Base-by-base conservation (phyloP, 2,888 invertebrate genomes). In the Orthosia gracilis region DNA sequence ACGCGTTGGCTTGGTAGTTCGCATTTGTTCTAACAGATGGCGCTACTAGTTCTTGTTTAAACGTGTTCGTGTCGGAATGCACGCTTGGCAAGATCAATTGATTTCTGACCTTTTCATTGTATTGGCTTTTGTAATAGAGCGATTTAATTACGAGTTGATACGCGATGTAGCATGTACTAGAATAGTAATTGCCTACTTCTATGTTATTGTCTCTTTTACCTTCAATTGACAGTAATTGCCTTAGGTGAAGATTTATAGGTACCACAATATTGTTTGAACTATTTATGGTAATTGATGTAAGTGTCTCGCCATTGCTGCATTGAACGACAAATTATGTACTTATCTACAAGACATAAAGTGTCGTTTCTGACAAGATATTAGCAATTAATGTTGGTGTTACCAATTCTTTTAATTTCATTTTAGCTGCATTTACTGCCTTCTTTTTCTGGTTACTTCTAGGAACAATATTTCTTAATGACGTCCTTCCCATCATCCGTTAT, bases 11-110 rank as follows among this genome's bases (percentile, higher is more conserved):
- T 70, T 89, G 73, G 73, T 88, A 91, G 92, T 95, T 89, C 83
- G 54, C 84, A 89, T 89, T 82, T 57, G 71, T 85, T 81, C 55
- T 72, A 83, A 90, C 85, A 96, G 96, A 95, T 96, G 96, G 95
- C 94, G 93, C 72, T 92, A 92, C 85, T 73, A 73, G 92, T 83
- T 49, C 26, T 50, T 64, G 65, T 65, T 81, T 69, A 54, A 40
- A 31, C 59, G 31, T 57, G 61, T 72, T 57, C 54, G 63, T 81
- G 31, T 64, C 23, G 67, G 75, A 72, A 83, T 76, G 73, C 57
- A 63, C 26, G 71, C 71, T 84, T 82, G 82, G 82, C 69, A 76
- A 81, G 84, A 76, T 84, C 76, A 84, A 72, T 81, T 82, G 82
- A 70, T 69, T 82, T 84, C 61, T 82, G 77, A 84, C 84, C 85